Evolutionary conservation across 2,113 vertebrate species (phyloP).

Genomic region (Oplegnathus fasciatus): DNA sequence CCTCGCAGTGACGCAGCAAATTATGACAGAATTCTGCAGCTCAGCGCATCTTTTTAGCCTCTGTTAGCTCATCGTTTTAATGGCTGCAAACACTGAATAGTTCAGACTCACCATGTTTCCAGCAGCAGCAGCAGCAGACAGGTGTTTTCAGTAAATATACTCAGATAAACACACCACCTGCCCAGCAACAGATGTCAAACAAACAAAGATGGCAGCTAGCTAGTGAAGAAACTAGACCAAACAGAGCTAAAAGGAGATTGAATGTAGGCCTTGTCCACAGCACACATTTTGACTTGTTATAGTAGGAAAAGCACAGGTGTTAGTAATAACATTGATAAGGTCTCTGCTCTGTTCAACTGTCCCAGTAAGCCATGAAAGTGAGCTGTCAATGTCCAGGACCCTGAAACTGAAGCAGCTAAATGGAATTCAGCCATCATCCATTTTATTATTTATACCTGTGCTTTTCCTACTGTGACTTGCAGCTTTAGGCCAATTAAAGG

Average conservation of each 20-base stretch:
- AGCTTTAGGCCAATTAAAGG: background rate
- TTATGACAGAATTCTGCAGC: background rate
- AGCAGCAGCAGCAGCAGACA: background rate
- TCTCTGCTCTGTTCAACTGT: background rate
- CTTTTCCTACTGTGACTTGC: background rate
- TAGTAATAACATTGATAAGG: background rate
- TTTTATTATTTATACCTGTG: background rate
- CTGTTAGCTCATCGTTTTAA: background rate
- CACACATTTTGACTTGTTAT: background rate
- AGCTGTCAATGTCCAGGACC: background rate
- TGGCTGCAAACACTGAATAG: background rate
- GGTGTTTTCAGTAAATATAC: background rate
- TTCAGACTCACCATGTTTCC: background rate
- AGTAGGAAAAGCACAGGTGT: background rate
- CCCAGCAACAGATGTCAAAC: background rate
- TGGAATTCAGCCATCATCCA: background rate
- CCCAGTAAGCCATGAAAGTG: background rate
- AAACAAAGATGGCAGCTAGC: background rate
- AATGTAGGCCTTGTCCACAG: background rate
- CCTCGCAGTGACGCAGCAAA: background rate
- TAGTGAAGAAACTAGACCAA: background rate
- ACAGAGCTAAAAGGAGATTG: background rate
- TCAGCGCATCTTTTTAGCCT: background rate
- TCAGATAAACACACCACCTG: background rate
- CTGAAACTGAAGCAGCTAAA: background rate